Evolutionary conservation across 2,888 invertebrate species (phyloP).

Genomic region (Nipponacmea schrenckii): DNA sequence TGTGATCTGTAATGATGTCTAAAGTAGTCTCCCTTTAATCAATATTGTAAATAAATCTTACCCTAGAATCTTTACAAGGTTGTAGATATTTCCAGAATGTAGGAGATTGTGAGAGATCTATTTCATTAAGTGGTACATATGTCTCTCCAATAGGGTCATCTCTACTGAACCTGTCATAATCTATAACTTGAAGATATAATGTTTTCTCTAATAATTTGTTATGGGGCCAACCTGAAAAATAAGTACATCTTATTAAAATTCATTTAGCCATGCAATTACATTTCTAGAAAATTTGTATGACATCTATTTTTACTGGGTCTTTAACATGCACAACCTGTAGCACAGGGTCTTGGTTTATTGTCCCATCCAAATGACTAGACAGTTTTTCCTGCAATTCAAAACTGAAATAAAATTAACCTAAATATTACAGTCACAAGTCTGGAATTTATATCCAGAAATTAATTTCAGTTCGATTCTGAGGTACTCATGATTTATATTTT

Average conservation of each 20-base stretch:
- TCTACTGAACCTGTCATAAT: slow-evolving; percentile 64
- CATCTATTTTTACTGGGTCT: no score
- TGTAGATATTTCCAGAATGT: slow-evolving; percentile 63
- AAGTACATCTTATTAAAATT: slow-evolving; percentile 31
- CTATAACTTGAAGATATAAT: slow-evolving; percentile 65
- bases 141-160: slow-evolving; percentile 65
- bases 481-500: no score
- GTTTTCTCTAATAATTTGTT: slow-evolving; percentile 65
- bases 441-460: no score
- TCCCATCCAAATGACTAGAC: no score
- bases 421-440: no score
- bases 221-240: slow-evolving; percentile 65
- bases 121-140: slow-evolving; percentile 58
- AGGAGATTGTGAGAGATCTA: slow-evolving; percentile 62
- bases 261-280: slow-evolving; percentile 25
- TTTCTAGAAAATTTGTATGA: neutral
- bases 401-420: no score
- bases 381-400: no score
- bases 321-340: no score
- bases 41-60: slow-evolving; percentile 36
- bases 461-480: no score
- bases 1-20: no score
- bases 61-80: slow-evolving; percentile 67
- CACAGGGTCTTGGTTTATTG: no score
- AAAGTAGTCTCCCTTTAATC: no score